Evolutionary conservation across 2,888 invertebrate species (phyloP).

Genomic region (Seira sanloemensis): DNA sequence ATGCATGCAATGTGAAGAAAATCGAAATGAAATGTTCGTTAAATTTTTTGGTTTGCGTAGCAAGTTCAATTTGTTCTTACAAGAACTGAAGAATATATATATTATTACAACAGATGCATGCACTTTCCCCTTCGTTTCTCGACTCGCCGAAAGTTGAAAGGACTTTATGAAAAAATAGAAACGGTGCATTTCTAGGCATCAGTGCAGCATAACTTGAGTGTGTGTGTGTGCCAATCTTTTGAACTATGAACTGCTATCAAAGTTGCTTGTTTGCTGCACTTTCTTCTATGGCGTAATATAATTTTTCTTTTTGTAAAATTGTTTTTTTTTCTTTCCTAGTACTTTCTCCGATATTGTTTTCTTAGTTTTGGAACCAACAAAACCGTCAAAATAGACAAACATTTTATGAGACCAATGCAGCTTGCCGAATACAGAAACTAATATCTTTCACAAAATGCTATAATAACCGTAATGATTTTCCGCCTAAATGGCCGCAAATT

Average conservation of each 20-base stretch:
- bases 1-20: background rate
- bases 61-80: too few relatives aligned
- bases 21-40: background rate
- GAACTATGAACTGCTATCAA: slow-evolving; percentile 39
- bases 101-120: slow-evolving; percentile 32
- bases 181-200: slow-evolving; percentile 9
- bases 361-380: background rate
- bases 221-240: background rate
- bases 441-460: slow-evolving; percentile 54
- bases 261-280: slow-evolving; percentile 43
- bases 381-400: background rate
- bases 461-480: slow-evolving; percentile 60
- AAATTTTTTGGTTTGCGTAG: background rate
- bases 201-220: slow-evolving; percentile 35
- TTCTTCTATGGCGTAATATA: background rate
- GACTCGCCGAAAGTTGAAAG: background rate
- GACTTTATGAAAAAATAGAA: slow-evolving; percentile 12
- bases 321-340: background rate
- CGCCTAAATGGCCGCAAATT: slow-evolving; percentile 55
- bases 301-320: background rate
- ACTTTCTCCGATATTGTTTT: background rate
- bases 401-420: slow-evolving; percentile 50
- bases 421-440: slow-evolving; percentile 38
- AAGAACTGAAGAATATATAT: background rate
- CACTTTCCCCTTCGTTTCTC: background rate